Conservation (phyloP, 1,140 invertebrate species). For the Harpegnathos saltator region DNA sequence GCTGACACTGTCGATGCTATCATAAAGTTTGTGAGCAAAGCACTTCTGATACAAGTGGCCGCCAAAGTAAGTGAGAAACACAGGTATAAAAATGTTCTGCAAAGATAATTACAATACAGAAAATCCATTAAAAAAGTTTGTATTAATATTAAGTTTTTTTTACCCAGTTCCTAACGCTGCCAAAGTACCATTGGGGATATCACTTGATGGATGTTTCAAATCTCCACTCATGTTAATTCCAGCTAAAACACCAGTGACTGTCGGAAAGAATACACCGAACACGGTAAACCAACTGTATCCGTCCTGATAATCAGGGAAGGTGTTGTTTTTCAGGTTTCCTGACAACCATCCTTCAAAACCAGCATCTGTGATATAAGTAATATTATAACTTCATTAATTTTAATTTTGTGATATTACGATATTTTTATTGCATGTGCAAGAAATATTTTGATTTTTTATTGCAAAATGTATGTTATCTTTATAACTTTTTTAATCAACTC, state of each 20-base stretch:
- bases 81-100: conserved; percentile 95
- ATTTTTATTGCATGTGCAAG: background rate
- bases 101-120: conserved; percentile 70
- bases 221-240: conserved; percentile 99
- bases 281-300: conserved; percentile 96
- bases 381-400: conserved; percentile 11
- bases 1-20: conserved; percentile 96
- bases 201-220: conserved; percentile 94
- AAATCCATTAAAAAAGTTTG: background rate
- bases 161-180: conserved; percentile 95
- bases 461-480: conserved; percentile 29
- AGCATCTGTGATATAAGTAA: conserved; percentile 86
- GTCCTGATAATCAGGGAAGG: conserved; percentile 92
- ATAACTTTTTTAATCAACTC: conserved; percentile 65
- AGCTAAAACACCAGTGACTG: conserved; percentile 96
- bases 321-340: conserved; percentile 93
- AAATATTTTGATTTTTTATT: background rate
- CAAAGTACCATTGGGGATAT: conserved; percentile 97
- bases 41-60: conserved; percentile 92
- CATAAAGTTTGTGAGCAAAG: conserved; percentile 93
- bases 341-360: conserved; percentile 95
- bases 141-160: conserved; percentile 38
- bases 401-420: no score
- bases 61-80: conserved; percentile 96
- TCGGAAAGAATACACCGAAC: conserved; percentile 98